Evolutionary conservation across 2,113 vertebrate genomes (phyloP), one percentile per base, ranked within the genome.

Genomic region (Marcusenius ussheri): DNA sequence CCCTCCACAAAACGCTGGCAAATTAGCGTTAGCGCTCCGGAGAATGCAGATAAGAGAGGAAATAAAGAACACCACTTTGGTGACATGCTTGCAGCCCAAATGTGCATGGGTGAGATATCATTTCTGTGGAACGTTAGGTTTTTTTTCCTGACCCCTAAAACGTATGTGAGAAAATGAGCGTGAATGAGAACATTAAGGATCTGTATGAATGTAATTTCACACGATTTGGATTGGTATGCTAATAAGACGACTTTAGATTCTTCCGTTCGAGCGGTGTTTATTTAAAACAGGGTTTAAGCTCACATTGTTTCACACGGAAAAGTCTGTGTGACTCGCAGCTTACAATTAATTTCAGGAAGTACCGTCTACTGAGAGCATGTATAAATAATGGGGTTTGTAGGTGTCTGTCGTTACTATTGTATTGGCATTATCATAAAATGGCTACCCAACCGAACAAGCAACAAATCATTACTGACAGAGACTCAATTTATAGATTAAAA

Each of bases 141-240:
- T 70, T 66, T 66, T 70, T 35, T 42, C 17, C 15, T 42, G 35
- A 80, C 35, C 74, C 35, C 74, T n/a, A 80, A 80, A 80, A 80
- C 4, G 35, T 80, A 80, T 80, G 62, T 70, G 74, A 42, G 15
- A 80, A 80, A 80, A 80, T 39, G 13, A 80, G 31, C 35, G 39
- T 80, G 74, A 80, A 80, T 2, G 74, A 80, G 74, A 42, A 80
- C 35, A 39, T 80, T 17, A 80, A 42, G 17, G 35, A 80, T 7
- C 74, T 80, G 35, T 42, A 80, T 80, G 74, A 80, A 80, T 80
- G 13, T 39, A 80, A 80, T 80, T 80, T 80, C 74, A 80, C 74
- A 80, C 11, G 5, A 80, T 80, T 80, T 8, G 74, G 74, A 80
- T 39, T 42, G 31, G 31, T 80, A 80, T 42, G 35, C 74, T 80